phyloP scores from a whole-genome alignment of 2,888 invertebrate species.

The Eupelmus urozonus region DNA sequence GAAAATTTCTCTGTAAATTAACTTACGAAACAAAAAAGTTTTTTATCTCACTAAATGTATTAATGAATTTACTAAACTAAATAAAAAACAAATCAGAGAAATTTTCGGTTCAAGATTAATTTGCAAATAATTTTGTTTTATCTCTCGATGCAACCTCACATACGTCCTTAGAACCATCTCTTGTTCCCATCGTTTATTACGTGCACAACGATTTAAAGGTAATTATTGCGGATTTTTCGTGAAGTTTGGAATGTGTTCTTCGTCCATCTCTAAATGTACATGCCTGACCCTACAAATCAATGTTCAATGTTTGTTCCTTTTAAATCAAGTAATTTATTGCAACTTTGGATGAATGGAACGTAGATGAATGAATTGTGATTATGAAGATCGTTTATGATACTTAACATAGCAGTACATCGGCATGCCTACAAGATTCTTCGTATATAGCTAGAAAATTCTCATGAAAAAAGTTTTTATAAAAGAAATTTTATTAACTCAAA shows the following conservation, averaged over 20 bases:
- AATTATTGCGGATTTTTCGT: slow-evolving; percentile 55
- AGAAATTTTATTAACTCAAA: slow-evolving; percentile 58
- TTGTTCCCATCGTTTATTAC: slow-evolving; percentile 52
- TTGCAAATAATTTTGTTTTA: slow-evolving; percentile 43
- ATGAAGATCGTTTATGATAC: slow-evolving; percentile 37
- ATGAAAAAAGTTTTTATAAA: slow-evolving; percentile 55
- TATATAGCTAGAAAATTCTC: slow-evolving; percentile 58
- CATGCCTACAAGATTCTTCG: slow-evolving; percentile 53
- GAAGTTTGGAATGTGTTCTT: slow-evolving; percentile 56
- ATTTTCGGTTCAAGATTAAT: slow-evolving; percentile 53
- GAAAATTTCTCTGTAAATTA: slow-evolving; percentile 41
- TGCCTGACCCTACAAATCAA: slow-evolving; percentile 58
- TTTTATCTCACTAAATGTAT: not conserved
- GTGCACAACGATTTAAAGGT: slow-evolving; percentile 49
- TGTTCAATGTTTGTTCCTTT: slow-evolving; percentile 52
- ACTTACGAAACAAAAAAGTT: slow-evolving; percentile 2
- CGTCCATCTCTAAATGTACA: slow-evolving; percentile 60
- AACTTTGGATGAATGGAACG: slow-evolving; percentile 32
- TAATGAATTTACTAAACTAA: not conserved
- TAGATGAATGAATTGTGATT: slow-evolving; percentile 32
- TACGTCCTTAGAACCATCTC: slow-evolving; percentile 48
- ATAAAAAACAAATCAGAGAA: slow-evolving; percentile 33
- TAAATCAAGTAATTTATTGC: slow-evolving; percentile 27
- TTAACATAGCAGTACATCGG: slow-evolving; percentile 42
- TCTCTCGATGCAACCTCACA: slow-evolving; percentile 54